A percentile compares a stretch with the other conserved stretches of the same genome.
Conservation (phyloP, 2,888 invertebrate genomes). For the Thecophora atra region DNA sequence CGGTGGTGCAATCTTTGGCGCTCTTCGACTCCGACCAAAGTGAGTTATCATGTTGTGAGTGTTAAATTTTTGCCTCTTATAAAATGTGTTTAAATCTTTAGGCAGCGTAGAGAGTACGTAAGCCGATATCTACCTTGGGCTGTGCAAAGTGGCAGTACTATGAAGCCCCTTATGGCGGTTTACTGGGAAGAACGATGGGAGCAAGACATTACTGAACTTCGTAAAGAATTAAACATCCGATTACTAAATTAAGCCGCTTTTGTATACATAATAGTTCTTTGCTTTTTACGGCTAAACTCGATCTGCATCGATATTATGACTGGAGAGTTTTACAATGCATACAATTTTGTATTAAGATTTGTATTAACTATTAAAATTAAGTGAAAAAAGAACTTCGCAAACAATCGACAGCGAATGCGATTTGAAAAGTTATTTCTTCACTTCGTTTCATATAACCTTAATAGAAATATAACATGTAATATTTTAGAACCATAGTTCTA, state of each 20-base stretch:
- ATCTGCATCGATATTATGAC: too few relatives aligned
- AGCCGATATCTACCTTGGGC: conserved; percentile 88
- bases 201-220: conserved; percentile 81
- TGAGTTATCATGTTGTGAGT: conserved; percentile 45
- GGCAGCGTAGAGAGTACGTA: conserved; percentile 80
- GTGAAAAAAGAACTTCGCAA: too few relatives aligned
- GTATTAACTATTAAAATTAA: too few relatives aligned
- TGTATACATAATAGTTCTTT: too few relatives aligned
- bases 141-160: conserved; percentile 77
- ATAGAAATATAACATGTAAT: too few relatives aligned
- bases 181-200: conserved; percentile 96
- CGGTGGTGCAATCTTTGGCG: conserved; percentile 91
- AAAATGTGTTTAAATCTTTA: conserved; percentile 41
- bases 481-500: too few relatives aligned
- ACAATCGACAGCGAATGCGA: too few relatives aligned
- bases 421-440: too few relatives aligned
- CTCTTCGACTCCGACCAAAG: conserved; percentile 84
- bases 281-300: too few relatives aligned
- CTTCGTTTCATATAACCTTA: too few relatives aligned
- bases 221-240: conserved; percentile 81
- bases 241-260: conserved; percentile 64
- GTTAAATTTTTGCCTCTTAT: conserved; percentile 3
- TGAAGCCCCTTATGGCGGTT: conserved; percentile 84
- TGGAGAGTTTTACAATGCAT: too few relatives aligned
- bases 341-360: too few relatives aligned